Percentiles rank a stretch among this genome's conserved stretches.
phyloP scores from a whole-genome alignment of 2,797 vertebrate genomes.

The Melanotaenia parkinsoni region DNA sequence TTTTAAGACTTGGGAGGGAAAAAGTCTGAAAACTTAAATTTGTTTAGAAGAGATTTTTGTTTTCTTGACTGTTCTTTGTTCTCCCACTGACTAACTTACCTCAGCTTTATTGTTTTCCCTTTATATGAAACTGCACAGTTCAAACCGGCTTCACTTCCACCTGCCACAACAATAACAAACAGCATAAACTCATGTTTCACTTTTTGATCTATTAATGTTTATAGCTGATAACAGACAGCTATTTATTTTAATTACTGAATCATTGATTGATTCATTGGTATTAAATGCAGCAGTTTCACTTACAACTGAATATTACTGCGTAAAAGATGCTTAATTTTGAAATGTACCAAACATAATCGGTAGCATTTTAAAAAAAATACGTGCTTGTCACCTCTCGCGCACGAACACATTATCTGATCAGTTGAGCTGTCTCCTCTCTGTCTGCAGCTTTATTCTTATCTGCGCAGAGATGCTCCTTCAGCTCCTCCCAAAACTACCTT shows the following conservation, averaged over 20 bases:
- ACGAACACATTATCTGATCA: conserved; percentile 70
- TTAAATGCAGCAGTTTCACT: not conserved
- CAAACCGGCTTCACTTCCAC: not conserved
- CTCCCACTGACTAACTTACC: not conserved
- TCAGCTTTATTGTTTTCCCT: not conserved
- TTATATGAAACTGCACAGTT: not conserved
- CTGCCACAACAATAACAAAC: not conserved
- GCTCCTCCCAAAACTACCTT: conserved; percentile 29
- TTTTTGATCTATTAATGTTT: too few species aligned
- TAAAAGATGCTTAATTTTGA: not conserved
- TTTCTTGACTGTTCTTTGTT: not conserved
- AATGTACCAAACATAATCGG: not conserved
- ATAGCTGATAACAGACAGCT: too few species aligned
- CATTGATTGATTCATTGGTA: not conserved
- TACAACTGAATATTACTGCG: not conserved
- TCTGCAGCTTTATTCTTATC: conserved; percentile 81
- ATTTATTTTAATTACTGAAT: not conserved
- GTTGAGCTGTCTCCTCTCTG: conserved; percentile 81
- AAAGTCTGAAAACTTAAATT: not conserved
- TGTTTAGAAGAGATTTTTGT: too few species aligned
- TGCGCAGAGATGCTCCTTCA: conserved; percentile 58
- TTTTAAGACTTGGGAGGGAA: too few species aligned
- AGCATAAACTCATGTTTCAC: too few species aligned
- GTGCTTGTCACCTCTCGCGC: not conserved
- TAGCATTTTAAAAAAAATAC: not conserved